Base-by-base conservation (phyloP, 2,888 invertebrate genomes). In the Agapetus fuscipes region DNA sequence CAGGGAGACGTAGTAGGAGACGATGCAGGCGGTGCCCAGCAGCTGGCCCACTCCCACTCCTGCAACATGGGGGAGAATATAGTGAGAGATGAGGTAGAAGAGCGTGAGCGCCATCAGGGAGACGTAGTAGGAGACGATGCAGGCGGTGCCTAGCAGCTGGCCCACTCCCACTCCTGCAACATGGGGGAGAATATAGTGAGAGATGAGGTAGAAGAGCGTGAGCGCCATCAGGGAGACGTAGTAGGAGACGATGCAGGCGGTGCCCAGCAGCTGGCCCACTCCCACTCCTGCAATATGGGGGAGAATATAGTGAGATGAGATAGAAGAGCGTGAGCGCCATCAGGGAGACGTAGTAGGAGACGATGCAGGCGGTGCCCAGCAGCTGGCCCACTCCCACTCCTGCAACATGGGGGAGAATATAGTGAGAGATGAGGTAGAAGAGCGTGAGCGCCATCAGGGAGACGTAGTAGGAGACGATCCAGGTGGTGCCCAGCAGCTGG, bases 1-100 rank as follows among this genome's bases (percentile, higher is more conserved):
- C 34, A 87, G 62, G 0, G 80, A 77, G 35, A 81, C 81, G 57
- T 87, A 88, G 58, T 87, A 88, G 0, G 83, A 78, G 2, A 82
- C 70, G 10, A 86, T 76, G 49, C 74, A 77, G 11, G 71, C 62
- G 11, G 75, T 74, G 1, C 71, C 73, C 9, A 80, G 52, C 4
- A 76, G 65, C 50, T 81, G 78, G 0, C 79, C 81, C 52, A 75
- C 77, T 2, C 82, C 83, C 15, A 80, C 72, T 33, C 83, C 81
- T 81, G 53, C 24, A 52, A 53, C 28, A 43, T 10, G 11, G 14
- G 11, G 11, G 13, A 12, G 7, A 36, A n/a, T n/a, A n/a, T n/a
- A n/a, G n/a, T n/a, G n/a, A n/a, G n/a, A n/a, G n/a, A n/a, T n/a
- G n/a, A 87, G 62, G 59, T 86, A 88, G 59, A 74, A 84, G 7